Conservation (phyloP, 35 echinoderm and acorn worm species). For the Diadema setosum region DNA sequence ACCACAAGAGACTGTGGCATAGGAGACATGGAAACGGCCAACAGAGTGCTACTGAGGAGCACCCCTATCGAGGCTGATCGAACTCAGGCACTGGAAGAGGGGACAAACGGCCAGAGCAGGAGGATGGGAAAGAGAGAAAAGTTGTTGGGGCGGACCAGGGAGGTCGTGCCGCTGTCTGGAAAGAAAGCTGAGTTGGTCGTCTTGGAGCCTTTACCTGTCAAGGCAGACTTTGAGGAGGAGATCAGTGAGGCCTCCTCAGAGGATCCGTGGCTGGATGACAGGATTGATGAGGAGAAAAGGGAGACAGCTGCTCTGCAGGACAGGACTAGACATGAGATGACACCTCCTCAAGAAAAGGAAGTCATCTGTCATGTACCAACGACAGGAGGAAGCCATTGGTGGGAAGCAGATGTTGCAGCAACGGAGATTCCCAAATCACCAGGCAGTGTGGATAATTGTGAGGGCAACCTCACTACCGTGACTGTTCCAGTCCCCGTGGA, state of each 20-base stretch:
- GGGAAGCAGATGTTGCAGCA: background rate
- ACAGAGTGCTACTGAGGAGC: constrained; percentile 62
- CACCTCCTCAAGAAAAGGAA: no score
- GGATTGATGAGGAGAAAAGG: background rate
- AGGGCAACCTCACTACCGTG: no score
- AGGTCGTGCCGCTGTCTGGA: background rate
- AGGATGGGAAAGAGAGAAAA: constrained; percentile 12
- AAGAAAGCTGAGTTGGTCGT: background rate
- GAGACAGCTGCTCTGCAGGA: background rate
- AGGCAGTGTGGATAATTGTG: no score
- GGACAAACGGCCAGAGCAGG: background rate
- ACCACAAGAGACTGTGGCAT: constrained; percentile 84
- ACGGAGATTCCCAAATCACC: background rate
- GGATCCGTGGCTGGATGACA: background rate
- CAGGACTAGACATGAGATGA: background rate
- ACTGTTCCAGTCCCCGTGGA: background rate
- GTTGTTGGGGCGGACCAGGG: background rate
- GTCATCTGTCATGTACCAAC: background rate
- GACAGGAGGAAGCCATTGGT: background rate
- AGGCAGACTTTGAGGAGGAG: no score
- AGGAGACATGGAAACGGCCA: constrained; percentile 75
- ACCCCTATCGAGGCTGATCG: background rate
- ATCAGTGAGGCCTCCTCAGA: background rate
- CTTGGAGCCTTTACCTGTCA: background rate
- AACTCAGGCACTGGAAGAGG: background rate